Evolutionary conservation across 2,797 vertebrate genomes (phyloP).

Genomic region (Perodicticus potto): DNA sequence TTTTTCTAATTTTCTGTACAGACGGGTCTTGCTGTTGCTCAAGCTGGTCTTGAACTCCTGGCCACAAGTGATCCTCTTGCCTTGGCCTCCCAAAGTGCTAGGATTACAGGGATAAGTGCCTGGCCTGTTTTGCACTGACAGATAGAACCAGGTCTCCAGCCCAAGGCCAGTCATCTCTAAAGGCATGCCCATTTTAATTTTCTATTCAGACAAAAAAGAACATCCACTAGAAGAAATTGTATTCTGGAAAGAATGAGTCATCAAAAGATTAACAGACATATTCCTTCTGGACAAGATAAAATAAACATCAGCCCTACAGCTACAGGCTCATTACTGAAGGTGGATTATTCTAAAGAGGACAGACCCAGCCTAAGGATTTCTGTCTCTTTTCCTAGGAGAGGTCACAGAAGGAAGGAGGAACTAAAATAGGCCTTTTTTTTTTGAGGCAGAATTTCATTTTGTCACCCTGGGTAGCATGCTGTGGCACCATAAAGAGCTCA

Average conservation of each 20-base stretch:
- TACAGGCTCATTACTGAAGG: background rate
- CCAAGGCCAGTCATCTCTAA: background rate
- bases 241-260: background rate
- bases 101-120: background rate
- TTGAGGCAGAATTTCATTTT: too few species aligned
- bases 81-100: background rate
- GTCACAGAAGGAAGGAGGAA: background rate
- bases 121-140: background rate
- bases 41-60: background rate
- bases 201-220: constrained; percentile 1
- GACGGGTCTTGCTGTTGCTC: background rate
- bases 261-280: background rate
- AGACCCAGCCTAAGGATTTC: background rate
- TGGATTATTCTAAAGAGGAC: background rate
- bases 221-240: background rate
- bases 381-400: background rate
- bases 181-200: background rate
- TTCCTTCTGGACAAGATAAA: background rate
- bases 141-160: background rate
- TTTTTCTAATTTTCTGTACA: background rate
- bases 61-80: too few species aligned
- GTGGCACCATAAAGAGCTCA: too few species aligned
- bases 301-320: background rate
- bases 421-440: background rate
- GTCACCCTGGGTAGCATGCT: too few species aligned